These are phyloP conservation scores for Vandiemenella viatica DNA, from an alignment of 2,888 invertebrate genomes.

Conservation along the genomic window DNA sequence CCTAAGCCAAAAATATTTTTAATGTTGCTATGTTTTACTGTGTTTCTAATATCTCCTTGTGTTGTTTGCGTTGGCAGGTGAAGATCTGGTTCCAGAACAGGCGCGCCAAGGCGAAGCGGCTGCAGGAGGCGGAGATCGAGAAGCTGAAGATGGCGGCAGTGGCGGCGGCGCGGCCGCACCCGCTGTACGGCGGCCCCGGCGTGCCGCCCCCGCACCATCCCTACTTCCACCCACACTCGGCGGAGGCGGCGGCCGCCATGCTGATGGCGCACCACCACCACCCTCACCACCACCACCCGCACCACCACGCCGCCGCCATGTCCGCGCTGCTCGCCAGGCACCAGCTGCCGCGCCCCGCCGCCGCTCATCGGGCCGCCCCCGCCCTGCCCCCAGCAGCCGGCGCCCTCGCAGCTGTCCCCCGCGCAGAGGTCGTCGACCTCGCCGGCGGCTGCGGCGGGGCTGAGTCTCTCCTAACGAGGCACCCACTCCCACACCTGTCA, in stretches of 20 bases:
- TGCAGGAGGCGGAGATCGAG: conserved; percentile 91
- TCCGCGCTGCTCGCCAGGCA: conserved; percentile 8
- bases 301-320: conserved; percentile 1
- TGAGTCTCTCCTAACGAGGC: not conserved
- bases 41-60: too few species aligned
- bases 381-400: not conserved
- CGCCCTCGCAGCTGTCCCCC: conserved; percentile 2
- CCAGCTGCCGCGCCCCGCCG: not conserved
- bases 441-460: too few species aligned
- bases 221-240: conserved; percentile 9
- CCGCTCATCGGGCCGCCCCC: conserved; percentile 1
- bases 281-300: conserved; percentile 26
- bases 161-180: conserved; percentile 37
- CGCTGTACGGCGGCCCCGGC: conserved; percentile 23
- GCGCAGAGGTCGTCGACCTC: not conserved
- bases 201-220: conserved; percentile 18
- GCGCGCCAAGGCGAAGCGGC: conserved; percentile 87
- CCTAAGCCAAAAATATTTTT: too few species aligned
- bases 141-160: conserved; percentile 63
- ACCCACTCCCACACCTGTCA: too few species aligned
- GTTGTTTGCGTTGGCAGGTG: conserved; percentile 48
- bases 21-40: too few species aligned
- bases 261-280: conserved; percentile 24
- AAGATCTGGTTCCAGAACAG: conserved; percentile 91
- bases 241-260: conserved; percentile 39